Conservation (phyloP, 2,888 invertebrate genomes). For the Melinaea marsaeus region DNA sequence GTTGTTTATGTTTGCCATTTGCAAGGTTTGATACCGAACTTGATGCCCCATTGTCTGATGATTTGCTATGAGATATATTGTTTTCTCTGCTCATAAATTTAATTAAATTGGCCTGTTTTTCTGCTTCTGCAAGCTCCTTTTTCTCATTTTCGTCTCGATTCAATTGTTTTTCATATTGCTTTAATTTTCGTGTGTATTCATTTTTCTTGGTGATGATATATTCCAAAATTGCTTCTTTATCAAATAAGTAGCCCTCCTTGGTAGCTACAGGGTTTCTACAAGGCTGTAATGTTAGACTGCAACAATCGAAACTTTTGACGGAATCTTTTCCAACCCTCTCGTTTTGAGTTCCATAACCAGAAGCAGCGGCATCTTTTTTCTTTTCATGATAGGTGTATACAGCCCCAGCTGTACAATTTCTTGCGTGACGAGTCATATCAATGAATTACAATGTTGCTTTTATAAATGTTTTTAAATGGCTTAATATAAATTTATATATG, state of each 20-base stretch:
- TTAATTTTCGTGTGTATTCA: slow-evolving; percentile 91
- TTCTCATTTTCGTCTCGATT: slow-evolving; percentile 85
- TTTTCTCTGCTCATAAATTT: slow-evolving; percentile 91
- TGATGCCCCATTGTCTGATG: slow-evolving; percentile 44
- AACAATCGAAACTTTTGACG: slow-evolving; percentile 95
- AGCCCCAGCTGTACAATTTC: slow-evolving; percentile 98
- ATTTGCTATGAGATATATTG: slow-evolving; percentile 79
- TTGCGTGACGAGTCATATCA: slow-evolving; percentile 94
- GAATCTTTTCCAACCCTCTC: slow-evolving; percentile 96
- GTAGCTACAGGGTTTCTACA: slow-evolving; percentile 93
- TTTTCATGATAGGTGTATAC: slow-evolving; percentile 99
- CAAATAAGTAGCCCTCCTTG: slow-evolving; percentile 94
- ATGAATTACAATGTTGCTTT: not conserved
- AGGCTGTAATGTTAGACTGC: slow-evolving; percentile 97
- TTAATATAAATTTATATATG: too few species aligned
- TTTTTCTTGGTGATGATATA: slow-evolving; percentile 96
- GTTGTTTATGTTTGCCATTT: slow-evolving; percentile 84
- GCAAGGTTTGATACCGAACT: slow-evolving; percentile 87
- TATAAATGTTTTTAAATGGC: too few species aligned
- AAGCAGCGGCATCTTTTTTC: slow-evolving; percentile 95
- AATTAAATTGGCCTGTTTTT: slow-evolving; percentile 84
- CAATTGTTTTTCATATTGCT: slow-evolving; percentile 94
- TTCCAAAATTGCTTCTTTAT: slow-evolving; percentile 97
- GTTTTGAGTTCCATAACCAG: slow-evolving; percentile 93
- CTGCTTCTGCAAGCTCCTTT: slow-evolving; percentile 83